Evolutionary conservation across 2,797 vertebrate species (phyloP), one percentile per base, ranked within the genome.

Genomic region (Potorous gilbertii): DNA sequence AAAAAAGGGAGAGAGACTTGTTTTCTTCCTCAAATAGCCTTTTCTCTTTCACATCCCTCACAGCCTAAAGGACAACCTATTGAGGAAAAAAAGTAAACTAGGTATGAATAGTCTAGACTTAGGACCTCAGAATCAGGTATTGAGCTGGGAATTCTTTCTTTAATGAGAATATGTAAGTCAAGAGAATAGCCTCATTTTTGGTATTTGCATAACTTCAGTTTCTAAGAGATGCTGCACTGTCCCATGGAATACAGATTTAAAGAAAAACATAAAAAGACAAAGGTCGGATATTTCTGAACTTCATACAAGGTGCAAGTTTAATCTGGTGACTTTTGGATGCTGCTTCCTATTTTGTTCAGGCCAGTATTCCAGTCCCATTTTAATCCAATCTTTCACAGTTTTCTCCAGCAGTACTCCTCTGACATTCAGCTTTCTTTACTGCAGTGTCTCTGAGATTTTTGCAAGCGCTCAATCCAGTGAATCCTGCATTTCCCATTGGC

Each of bases 401-500:
- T 27, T 50, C n/a, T 93, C n/a, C 95, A 81, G n/a, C 74, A 66
- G 16, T 95, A 40, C 4, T 27, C 87, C 92, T n/a, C 52, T 54
- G 74, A 91, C 40, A 74, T 92, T 97, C 94, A 93, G 29, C 4
- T 87, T 10, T 8, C 21, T 90, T 87, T 40, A 0, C 46, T 95
- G 1, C 3, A 56, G 34, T 50, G 97, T 94, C 55, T 59, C 34
- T 94, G 66, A 3, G 50, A 96, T 96, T 97, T 57, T 96, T 91
- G 0, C 12, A 95, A 87, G 13, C 27, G 94, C 93, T 92, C 50
- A 66, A 21, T 91, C 8, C 93, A 97, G 93, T 94, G 52, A 96
- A 93, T 10, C 55, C 50, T 74, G 27, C 55, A 2, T 97, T 98
- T 96, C 94, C 92, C 94, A 96, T 94, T 95, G 93, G 91, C 94